Percentiles rank a stretch among this genome's conserved stretches.
These are phyloP conservation scores for Hypomecis atomaria DNA, from an alignment of 2,888 invertebrate genomes.

Conservation along the genomic window DNA sequence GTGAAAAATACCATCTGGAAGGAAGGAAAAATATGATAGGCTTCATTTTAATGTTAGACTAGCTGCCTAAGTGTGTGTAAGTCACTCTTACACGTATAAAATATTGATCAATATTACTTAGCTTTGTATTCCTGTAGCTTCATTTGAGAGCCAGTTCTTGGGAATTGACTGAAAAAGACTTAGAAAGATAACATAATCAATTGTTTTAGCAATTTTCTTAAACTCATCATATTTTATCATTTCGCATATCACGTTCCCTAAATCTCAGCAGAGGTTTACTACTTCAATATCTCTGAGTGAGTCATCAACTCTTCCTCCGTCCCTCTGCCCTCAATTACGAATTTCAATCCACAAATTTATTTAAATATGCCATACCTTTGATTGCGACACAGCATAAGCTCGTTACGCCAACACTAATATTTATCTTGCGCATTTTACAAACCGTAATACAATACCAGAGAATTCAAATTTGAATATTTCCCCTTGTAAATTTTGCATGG, in stretches of 20 bases:
- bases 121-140: no score
- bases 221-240: no score
- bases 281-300: background rate
- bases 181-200: no score
- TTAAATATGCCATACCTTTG: constrained; percentile 77
- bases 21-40: no score
- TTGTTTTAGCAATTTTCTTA: no score
- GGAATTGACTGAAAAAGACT: no score
- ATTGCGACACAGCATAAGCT: constrained; percentile 73
- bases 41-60: no score
- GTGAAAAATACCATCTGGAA: no score
- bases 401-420: constrained; percentile 58
- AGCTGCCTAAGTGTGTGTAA: no score
- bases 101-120: no score
- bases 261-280: background rate
- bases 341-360: constrained; percentile 75
- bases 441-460: constrained; percentile 44
- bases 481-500: constrained; percentile 40
- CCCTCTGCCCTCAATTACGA: constrained; percentile 63
- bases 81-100: no score
- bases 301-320: constrained; percentile 16
- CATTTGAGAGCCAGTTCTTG: no score
- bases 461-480: constrained; percentile 48
- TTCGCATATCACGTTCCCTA: background rate
- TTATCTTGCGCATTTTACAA: constrained; percentile 34